phyloP scores from a whole-genome alignment of 2,797 vertebrate genomes.

The Pangasius djambal region DNA sequence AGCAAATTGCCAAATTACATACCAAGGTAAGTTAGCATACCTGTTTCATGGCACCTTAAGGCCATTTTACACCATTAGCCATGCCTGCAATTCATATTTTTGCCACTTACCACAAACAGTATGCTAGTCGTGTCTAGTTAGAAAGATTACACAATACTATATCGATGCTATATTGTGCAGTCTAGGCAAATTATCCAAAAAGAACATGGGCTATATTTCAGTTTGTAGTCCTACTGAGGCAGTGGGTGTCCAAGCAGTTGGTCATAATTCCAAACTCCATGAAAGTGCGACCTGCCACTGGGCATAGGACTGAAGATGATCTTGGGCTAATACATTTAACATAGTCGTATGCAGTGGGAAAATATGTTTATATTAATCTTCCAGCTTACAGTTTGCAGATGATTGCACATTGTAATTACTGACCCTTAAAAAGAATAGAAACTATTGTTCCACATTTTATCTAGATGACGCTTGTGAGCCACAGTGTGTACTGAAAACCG shows the following conservation, averaged over 20 bases:
- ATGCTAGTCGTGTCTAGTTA: not conserved
- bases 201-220: not conserved
- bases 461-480: not conserved
- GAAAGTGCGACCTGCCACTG: not conserved
- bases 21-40: slow-evolving; percentile 80
- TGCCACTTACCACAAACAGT: not conserved
- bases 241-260: not conserved
- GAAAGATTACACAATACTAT: not conserved
- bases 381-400: not conserved
- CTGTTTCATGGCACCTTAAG: not conserved
- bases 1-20: slow-evolving; percentile 90
- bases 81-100: slow-evolving; percentile 5
- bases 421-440: not conserved
- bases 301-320: not conserved
- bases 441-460: not conserved
- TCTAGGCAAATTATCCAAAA: not conserved
- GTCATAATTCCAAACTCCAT: not conserved
- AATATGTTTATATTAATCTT: not conserved
- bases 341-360: not conserved
- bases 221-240: not conserved
- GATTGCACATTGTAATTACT: not conserved
- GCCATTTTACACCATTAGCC: not conserved
- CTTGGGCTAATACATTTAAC: not conserved
- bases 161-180: not conserved
- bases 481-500: not conserved